These are phyloP conservation scores for Halcyon malimbica DNA, from an alignment of 2,113 vertebrate species.

Conservation along the genomic window DNA sequence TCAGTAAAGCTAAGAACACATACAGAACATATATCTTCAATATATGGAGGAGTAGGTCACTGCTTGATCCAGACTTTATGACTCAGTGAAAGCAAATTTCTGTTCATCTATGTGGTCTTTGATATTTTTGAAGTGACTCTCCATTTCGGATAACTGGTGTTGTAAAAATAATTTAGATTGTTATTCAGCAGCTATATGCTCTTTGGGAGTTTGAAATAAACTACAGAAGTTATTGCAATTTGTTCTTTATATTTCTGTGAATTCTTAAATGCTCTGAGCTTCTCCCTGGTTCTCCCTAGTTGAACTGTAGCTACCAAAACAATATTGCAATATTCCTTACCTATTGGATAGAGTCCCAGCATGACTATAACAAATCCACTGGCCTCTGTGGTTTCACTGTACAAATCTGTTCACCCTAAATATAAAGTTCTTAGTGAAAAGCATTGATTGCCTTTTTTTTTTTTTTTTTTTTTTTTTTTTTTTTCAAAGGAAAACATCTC, in stretches of 20 bases:
- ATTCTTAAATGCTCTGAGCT: background rate
- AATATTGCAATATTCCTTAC: constrained; percentile 31
- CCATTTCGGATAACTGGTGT: background rate
- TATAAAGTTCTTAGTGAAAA: background rate
- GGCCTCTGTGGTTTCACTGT: background rate
- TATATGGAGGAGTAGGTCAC: background rate
- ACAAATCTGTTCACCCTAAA: background rate
- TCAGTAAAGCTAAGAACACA: background rate
- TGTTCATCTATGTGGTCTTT: background rate
- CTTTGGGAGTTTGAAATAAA: background rate
- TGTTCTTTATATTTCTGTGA: background rate
- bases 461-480: background rate
- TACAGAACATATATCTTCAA: background rate
- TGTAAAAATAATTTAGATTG: background rate
- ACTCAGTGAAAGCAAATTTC: background rate
- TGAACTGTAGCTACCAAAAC: background rate
- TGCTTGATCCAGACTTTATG: background rate
- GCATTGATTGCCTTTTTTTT: background rate
- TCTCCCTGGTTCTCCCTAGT: background rate
- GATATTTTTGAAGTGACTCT: background rate
- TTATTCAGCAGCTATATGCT: background rate
- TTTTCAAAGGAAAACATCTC: background rate
- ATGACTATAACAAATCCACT: background rate
- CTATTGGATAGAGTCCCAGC: background rate
- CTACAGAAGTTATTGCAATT: background rate